Evolutionary conservation across 2,797 vertebrate species (phyloP).

Genomic region (Tympanoctomys barrerae): DNA sequence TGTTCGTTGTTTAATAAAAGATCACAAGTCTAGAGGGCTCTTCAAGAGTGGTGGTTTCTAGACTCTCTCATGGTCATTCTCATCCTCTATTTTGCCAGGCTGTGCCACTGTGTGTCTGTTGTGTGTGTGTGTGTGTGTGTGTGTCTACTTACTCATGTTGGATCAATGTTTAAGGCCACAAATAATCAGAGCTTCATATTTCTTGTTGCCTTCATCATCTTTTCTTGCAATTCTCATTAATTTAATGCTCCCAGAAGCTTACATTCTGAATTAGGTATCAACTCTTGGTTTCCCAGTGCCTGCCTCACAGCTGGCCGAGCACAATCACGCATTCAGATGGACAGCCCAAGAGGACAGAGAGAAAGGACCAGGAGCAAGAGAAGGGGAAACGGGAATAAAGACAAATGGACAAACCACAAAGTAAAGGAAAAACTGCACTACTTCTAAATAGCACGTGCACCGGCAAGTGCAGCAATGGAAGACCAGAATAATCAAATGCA

Average conservation of each 20-base stretch:
- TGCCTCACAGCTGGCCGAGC: constrained; percentile 43
- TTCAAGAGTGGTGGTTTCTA: not conserved
- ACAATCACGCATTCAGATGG: constrained; percentile 49
- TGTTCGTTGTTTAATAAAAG: constrained; percentile 9
- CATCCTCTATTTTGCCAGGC: not conserved
- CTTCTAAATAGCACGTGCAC: constrained; percentile 42
- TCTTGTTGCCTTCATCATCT: not conserved
- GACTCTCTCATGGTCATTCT: not conserved
- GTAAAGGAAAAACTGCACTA: constrained; percentile 14
- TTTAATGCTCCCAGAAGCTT: constrained; percentile 54
- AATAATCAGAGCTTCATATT: constrained; percentile 55
- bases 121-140: not conserved
- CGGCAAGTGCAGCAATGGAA: not conserved
- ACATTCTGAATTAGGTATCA: constrained; percentile 40
- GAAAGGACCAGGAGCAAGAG: constrained; percentile 57
- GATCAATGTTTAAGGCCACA: not conserved
- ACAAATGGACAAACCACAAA: not conserved
- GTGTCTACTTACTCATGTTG: not conserved
- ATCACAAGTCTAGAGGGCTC: not conserved
- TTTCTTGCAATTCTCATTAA: constrained; percentile 71
- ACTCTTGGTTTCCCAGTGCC: not conserved
- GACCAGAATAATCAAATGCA: not conserved
- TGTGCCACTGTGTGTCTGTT: not conserved
- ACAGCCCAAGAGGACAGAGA: constrained; percentile 4
- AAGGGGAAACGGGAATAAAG: constrained; percentile 9